Conservation (phyloP, 2,113 vertebrate species). For the Aspiorhynchus laticeps region DNA sequence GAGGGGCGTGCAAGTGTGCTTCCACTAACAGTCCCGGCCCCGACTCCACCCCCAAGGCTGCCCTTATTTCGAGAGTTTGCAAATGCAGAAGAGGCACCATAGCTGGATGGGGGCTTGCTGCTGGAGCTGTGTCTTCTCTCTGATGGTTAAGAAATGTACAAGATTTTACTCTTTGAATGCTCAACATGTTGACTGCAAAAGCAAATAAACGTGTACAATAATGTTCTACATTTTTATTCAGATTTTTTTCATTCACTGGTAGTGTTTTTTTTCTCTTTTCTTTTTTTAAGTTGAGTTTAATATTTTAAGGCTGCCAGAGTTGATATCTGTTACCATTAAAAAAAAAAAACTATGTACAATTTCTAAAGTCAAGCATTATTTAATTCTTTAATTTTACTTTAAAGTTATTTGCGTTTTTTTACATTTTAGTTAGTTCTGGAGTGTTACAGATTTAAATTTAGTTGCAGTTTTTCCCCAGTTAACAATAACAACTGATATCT, state of each 20-base stretch:
- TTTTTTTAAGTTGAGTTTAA: too few relatives aligned
- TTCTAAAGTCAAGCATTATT: too few relatives aligned
- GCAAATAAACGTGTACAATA: neutral
- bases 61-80: conserved; percentile 80
- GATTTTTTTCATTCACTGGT: neutral
- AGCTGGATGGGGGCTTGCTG: conserved; percentile 83
- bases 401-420: too few relatives aligned
- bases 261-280: too few relatives aligned
- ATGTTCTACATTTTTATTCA: neutral
- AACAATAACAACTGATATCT: too few relatives aligned
- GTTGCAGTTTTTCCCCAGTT: too few relatives aligned
- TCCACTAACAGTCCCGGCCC: conserved; percentile 74
- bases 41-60: conserved; percentile 63
- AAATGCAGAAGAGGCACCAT: conserved; percentile 78
- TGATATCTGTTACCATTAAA: too few relatives aligned
- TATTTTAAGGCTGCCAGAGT: too few relatives aligned
- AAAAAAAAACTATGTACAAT: too few relatives aligned
- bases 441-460: too few relatives aligned
- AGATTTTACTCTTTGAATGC: neutral
- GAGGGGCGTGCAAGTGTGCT: conserved; percentile 78
- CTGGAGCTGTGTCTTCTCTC: conserved; percentile 97
- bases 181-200: neutral
- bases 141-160: conserved; percentile 48
- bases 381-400: too few relatives aligned
- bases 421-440: too few relatives aligned